Evolutionary conservation across 1,140 invertebrate species (phyloP).

Genomic region (Drosophila chauvacae): DNA sequence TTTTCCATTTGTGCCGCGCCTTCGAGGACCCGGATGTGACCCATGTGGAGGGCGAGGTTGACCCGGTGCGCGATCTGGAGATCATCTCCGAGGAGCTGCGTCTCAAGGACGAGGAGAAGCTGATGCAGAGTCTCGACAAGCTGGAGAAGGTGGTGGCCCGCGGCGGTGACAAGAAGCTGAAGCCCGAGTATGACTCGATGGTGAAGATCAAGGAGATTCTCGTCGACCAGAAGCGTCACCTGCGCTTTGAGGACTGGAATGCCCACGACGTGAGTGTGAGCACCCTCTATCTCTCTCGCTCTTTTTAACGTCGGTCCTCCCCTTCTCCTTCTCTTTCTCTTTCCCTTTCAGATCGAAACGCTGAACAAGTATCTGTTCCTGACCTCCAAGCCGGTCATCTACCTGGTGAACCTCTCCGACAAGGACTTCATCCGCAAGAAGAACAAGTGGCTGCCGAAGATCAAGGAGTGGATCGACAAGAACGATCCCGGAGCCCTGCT

Average conservation of each 20-base stretch:
- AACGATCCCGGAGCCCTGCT: slow-evolving; percentile 97
- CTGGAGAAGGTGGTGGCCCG: slow-evolving; percentile 94
- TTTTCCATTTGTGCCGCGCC: slow-evolving; percentile 98
- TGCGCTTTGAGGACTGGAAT: slow-evolving; percentile 97
- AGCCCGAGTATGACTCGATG: slow-evolving; percentile 96
- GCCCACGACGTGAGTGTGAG: slow-evolving; percentile 92
- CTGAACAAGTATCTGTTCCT: slow-evolving; percentile 98
- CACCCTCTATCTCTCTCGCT: background rate
- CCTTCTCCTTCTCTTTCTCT: background rate
- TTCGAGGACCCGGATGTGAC: slow-evolving; percentile 99
- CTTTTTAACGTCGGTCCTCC: background rate
- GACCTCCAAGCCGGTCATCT: slow-evolving; percentile 99
- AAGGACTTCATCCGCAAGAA: slow-evolving; percentile 99
- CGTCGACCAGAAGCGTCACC: slow-evolving; percentile 95
- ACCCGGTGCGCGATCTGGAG: slow-evolving; percentile 97
- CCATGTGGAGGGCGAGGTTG: slow-evolving; percentile 99
- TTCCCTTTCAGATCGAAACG: slow-evolving; percentile 93
- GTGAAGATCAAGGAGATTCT: slow-evolving; percentile 94
- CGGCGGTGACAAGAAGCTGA: slow-evolving; percentile 97
- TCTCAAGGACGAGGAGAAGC: slow-evolving; percentile 96
- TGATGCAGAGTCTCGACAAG: slow-evolving; percentile 93
- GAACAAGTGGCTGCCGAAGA: slow-evolving; percentile 99
- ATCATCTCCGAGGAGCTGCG: slow-evolving; percentile 98
- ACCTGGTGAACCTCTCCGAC: slow-evolving; percentile 98
- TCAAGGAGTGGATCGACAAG: slow-evolving; percentile 99